Base-by-base conservation (phyloP, 2,797 vertebrate species). In the Manis crassicaudata region DNA sequence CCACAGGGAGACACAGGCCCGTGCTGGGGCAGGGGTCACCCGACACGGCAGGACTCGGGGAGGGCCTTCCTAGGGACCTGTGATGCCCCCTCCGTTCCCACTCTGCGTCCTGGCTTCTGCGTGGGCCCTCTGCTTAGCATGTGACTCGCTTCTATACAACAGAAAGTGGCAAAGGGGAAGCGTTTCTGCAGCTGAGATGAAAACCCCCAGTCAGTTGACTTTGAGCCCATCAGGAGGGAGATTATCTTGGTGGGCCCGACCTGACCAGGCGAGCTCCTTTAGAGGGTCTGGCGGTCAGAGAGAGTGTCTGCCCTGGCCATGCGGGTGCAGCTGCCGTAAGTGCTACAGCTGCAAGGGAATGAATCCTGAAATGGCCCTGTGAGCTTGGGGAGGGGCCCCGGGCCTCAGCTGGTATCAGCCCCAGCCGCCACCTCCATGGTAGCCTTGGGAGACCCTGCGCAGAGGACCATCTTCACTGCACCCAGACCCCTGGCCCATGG, bases 1-100 rank as follows among this genome's bases (percentile, higher is more conserved):
- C 60, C 37, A 13, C 8, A 13, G 68, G 72, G 23, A 46, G 37
- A 58, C 0, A 0, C 50, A 11, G 9, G 6, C 50, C 4, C 0
- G 4, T 1, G 10, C n/a, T 0, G 0, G 86, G 60, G 35, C 5
- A 1, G 23, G 0, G 13, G 73, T 32, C 5, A 5, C 0, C 50
- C 32, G 9, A 1, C 83, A 32, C 13, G 9, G n/a, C 3, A 7
- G 84, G 21, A 7, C 56, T 72, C 35, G 2, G 3, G n/a, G 37
- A 70, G 60, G 4, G 9, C 63, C 32, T 17, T 23, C 56, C 3
- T 1, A 16, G 37, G 63, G 62, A 63, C 12, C 63, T 2, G 5
- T 50, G 62, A 10, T 1, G 40, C 7, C n/a, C 62, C 72, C 21
- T 1, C 0, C 27, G 43, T 3, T 10, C 25, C 7, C 20, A 18